Evolutionary conservation across 2,888 invertebrate genomes (phyloP), one percentile per base, ranked within the genome.

Genomic region (Hirtodrosophila histrioides): DNA sequence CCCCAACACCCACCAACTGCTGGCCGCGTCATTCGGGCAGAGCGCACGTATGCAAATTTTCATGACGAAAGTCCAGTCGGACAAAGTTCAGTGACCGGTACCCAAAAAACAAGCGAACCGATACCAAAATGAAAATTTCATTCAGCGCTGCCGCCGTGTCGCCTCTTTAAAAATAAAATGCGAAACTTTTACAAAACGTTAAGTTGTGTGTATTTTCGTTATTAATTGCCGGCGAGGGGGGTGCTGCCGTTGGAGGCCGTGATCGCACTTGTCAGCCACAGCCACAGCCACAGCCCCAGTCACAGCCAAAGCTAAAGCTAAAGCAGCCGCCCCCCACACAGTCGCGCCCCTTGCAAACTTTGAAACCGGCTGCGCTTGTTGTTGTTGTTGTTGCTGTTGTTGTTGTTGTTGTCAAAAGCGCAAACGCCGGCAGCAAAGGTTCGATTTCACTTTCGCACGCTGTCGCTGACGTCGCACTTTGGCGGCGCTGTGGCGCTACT

Each of bases 361-460:
- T 57, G 45, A 86, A 82, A 82, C 82, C 87, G 78, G 81, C 86
- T 73, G 58, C 49, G 45, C 39, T 53, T 73, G 56, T 66, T 57
- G 57, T 57, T 62, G 44, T 11, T 69, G 61, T 29, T 74, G 64
- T 51, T 78, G 71, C 53, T 62, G 44, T 11, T 69, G 61, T 29
- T 74, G 64, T 51, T 78, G 71, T 44, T 73, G 66, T 51, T 74
- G 84, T 51, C 46, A 76, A 81, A 76, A 73, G 83, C 86, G 57
- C 84, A 80, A 80, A 86, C 72, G 82, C 87, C 82, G 82, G 85
- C 87, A 82, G 88, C 86, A 75, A 82, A 81, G 82, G 82, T 88
- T 85, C 84, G 87, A 88, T 87, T 87, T 87, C 87, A 88, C 87
- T 87, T 87, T 87, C 87, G 82, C 87, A 88, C 86, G 88, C 81